Evolutionary conservation across 2,113 vertebrate species (phyloP).

Genomic region (Callionymus lyra): DNA sequence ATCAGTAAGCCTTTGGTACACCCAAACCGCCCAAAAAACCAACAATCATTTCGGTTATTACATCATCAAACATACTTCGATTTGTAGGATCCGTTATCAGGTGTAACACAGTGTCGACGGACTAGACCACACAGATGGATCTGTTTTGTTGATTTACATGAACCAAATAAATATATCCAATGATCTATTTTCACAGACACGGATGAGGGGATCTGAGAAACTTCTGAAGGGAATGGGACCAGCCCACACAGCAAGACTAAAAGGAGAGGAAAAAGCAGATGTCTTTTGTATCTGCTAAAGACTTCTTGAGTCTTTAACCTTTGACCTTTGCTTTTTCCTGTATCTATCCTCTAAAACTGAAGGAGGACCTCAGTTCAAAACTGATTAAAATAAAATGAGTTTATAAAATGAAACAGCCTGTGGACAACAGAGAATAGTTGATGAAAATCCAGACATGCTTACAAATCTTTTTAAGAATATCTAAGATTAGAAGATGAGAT

Average conservation of each 20-base stretch:
- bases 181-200: background rate
- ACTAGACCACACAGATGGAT: too few relatives aligned
- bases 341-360: slow-evolving; percentile 12
- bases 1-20: slow-evolving; percentile 3
- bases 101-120: too few relatives aligned
- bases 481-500: too few relatives aligned
- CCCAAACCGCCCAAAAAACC: background rate
- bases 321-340: slow-evolving; percentile 27
- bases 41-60: slow-evolving; percentile 4
- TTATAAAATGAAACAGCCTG: slow-evolving; percentile 3
- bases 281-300: slow-evolving; percentile 16
- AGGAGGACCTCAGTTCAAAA: slow-evolving; percentile 7
- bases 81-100: slow-evolving; percentile 1
- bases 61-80: slow-evolving; percentile 1
- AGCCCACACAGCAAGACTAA: background rate
- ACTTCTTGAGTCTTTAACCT: slow-evolving; percentile 28
- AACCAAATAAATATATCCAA: background rate
- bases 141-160: background rate
- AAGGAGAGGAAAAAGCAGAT: slow-evolving; percentile 8
- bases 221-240: background rate
- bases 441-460: too few relatives aligned
- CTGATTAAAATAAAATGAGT: slow-evolving; percentile 12
- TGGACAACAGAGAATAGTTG: too few relatives aligned
- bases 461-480: too few relatives aligned
- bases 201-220: background rate